Evolutionary conservation across 2,113 vertebrate genomes (phyloP).

Genomic region (Notiomystis cincta): DNA sequence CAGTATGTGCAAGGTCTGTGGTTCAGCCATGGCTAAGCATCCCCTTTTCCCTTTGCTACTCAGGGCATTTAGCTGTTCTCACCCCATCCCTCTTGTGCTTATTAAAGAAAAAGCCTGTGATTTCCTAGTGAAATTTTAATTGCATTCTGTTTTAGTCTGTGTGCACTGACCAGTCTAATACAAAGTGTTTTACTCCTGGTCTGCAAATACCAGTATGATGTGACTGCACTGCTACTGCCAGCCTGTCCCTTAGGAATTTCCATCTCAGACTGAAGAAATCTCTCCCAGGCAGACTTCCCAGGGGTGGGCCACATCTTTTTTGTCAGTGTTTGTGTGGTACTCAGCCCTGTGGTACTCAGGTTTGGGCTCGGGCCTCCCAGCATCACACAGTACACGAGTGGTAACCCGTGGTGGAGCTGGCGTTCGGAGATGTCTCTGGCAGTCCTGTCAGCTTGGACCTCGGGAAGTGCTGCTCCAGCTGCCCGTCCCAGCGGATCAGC

Average conservation of each 20-base stretch:
- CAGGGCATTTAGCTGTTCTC: neutral
- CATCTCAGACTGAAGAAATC: neutral
- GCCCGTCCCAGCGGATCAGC: constrained; percentile 4
- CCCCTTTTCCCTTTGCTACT: neutral
- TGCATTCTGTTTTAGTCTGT: neutral
- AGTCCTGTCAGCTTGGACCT: constrained; percentile 74
- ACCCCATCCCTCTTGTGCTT: neutral
- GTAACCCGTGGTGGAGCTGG: neutral
- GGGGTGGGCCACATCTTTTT: neutral
- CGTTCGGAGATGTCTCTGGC: constrained; percentile 71
- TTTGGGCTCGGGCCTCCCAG: neutral
- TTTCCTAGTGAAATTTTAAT: neutral
- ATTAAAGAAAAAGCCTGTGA: neutral
- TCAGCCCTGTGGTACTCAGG: neutral
- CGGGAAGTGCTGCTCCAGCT: constrained; percentile 71
- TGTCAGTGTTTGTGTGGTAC: neutral
- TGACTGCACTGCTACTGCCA: neutral
- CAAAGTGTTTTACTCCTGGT: neutral
- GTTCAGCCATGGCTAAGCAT: neutral
- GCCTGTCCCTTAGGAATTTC: neutral
- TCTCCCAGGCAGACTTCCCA: neutral
- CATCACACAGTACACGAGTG: neutral
- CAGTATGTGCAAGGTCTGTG: neutral
- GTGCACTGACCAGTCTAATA: neutral
- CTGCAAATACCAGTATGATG: neutral